A percentile compares a stretch with the other conserved stretches of the same genome.
Conservation (phyloP, 2,888 invertebrate genomes). For the Rhagium mordax region DNA sequence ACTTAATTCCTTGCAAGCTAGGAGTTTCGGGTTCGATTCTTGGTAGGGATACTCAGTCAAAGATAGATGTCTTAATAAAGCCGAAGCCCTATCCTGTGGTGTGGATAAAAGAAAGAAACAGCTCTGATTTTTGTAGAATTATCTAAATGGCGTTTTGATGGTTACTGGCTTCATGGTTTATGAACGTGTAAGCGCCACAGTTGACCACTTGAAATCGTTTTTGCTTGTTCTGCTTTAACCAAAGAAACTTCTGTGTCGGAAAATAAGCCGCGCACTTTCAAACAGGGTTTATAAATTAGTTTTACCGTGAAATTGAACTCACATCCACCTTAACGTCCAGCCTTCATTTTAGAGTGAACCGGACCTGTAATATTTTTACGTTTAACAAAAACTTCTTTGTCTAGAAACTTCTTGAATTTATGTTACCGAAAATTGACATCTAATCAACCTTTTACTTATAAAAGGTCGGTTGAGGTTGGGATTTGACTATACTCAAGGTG, state of each 20-base stretch:
- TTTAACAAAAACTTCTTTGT: too few species aligned
- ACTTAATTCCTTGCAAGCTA: too few species aligned
- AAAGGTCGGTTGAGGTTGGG: too few species aligned
- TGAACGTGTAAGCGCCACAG: slow-evolving; percentile 35
- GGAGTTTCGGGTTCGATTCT: too few species aligned
- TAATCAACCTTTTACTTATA: too few species aligned
- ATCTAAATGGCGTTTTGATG: slow-evolving; percentile 50
- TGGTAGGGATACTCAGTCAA: too few species aligned
- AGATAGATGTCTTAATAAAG: too few species aligned
- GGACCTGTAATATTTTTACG: too few species aligned
- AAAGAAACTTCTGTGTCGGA: background rate
- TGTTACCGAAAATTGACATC: too few species aligned
- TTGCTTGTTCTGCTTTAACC: slow-evolving; percentile 11
- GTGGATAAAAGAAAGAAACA: background rate
- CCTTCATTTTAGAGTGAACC: background rate
- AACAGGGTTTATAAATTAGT: background rate
- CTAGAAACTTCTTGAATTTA: too few species aligned
- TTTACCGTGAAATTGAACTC: background rate
- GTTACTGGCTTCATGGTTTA: slow-evolving; percentile 54
- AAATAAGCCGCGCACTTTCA: background rate
- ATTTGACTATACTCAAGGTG: too few species aligned
- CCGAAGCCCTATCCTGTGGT: too few species aligned
- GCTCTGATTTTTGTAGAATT: slow-evolving; percentile 45
- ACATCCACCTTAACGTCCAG: background rate
- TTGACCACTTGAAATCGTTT: slow-evolving; percentile 35